Base-by-base conservation (phyloP, 2,797 vertebrate species). In the Sternarchorhynchus goeldii region DNA sequence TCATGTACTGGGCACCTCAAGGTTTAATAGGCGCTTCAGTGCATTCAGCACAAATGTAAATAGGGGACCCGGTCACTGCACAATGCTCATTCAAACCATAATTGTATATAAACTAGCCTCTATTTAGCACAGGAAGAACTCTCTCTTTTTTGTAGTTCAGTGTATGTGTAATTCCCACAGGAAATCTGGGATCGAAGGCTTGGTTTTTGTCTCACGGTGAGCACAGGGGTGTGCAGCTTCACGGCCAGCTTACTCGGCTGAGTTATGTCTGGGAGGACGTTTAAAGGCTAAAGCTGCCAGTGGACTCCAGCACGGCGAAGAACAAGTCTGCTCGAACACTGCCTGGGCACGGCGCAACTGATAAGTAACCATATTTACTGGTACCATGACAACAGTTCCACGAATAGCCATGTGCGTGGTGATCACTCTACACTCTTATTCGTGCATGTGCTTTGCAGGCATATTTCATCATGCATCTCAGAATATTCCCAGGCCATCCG, bases 1-100 rank as follows among this genome's bases (percentile, higher is more conserved):
- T 93, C 87, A 93, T 88, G 90, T 90, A 67, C 74, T 57, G 76
- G 85, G 86, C 89, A 88, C 93, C 93, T 91, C 92, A 90, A 90
- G 90, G 85, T 86, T 88, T 82, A 84, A 76, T 79, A 86, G 87
- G 81, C 86, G 72, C 79, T 87, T 82, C 79, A 18, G 55, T 68
- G 85, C 84, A 85, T 91, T 90, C 86, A 90, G 83, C 81, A 78
- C 32, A 75, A 78, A 76, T 78, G 83, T 86, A 83, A 86, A 89
- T 84, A 74, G 67, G 76, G 64, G 86, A 87, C 78, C 76, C 82
- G 83, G 79, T 83, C 85, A 84, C 86, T 80, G 83, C 87, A 90
- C 90, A 90, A 88, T 89, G 86, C 88, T 86, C 78, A 72, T 86
- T 86, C 87, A 88, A 81, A 81, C 82, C 72, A 70, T 75, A 83